Evolutionary conservation across 2,113 vertebrate genomes (phyloP).

Genomic region (Pelvicachromis taeniatus): DNA sequence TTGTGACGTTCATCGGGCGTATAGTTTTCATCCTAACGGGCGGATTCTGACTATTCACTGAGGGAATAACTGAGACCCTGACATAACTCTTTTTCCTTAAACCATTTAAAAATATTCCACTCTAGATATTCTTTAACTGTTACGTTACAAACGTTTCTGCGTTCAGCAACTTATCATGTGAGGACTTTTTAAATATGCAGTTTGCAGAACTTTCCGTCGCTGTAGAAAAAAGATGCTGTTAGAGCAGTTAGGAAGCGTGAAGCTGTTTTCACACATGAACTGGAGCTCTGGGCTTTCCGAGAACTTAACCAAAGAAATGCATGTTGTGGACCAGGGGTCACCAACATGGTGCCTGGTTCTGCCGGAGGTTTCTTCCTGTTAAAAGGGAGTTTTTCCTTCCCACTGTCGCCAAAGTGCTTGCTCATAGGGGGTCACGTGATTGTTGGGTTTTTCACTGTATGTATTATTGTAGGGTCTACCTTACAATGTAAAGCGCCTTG

Average conservation of each 20-base stretch:
- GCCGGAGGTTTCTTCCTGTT: too few species aligned
- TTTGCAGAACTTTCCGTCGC: not conserved
- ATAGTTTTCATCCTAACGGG: not conserved
- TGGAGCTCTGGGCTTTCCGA: not conserved
- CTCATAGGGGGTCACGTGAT: too few species aligned
- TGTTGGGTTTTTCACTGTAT: too few species aligned
- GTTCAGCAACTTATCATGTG: not conserved
- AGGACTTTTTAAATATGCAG: not conserved
- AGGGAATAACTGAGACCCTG: not conserved
- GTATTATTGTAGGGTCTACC: too few species aligned
- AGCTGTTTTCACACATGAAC: not conserved
- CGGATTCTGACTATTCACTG: not conserved
- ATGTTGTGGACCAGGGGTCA: too few species aligned
- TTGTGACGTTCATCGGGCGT: not conserved
- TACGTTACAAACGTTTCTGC: not conserved
- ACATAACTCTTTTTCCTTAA: not conserved
- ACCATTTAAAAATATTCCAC: not conserved
- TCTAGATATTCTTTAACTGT: not conserved
- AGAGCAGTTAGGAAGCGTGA: not conserved
- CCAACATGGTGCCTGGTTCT: too few species aligned
- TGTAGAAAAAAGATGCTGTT: not conserved
- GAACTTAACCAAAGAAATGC: not conserved
- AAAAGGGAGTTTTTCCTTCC: too few species aligned
- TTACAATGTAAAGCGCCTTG: too few species aligned
- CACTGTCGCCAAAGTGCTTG: too few species aligned